Evolutionary conservation across 2,113 vertebrate genomes (phyloP).

Genomic region (Struthio camelus): DNA sequence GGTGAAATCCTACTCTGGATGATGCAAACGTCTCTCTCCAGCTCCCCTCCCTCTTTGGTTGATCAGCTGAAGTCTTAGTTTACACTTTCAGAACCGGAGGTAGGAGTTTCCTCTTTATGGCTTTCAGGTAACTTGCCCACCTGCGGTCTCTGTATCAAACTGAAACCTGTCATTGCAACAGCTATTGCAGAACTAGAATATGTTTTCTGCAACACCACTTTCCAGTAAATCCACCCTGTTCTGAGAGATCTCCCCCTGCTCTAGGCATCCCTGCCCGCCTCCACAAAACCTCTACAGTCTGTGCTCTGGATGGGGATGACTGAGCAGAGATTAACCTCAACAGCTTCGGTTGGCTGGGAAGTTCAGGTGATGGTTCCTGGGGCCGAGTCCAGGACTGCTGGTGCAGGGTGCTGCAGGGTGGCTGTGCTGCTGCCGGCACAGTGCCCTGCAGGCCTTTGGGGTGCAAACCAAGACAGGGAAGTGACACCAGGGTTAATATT

Average conservation of each 20-base stretch:
- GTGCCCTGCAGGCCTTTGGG: fast-evolving
- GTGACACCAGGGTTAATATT: slow-evolving; percentile 49
- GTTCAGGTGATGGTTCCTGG: fast-evolving
- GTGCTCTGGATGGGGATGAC: not conserved
- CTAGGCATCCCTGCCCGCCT: not conserved
- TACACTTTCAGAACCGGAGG: not conserved
- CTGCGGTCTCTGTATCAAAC: slow-evolving; percentile 6
- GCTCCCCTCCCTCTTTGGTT: not conserved
- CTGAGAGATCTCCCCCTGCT: not conserved
- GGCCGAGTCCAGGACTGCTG: fast-evolving
- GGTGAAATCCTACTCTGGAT: slow-evolving; percentile 23
- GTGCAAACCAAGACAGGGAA: fast-evolving
- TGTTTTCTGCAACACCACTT: not conserved
- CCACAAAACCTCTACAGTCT: not conserved
- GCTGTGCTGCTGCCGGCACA: not conserved
- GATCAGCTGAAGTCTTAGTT: not conserved
- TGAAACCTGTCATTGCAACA: not conserved
- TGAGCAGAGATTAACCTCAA: slow-evolving; percentile 40
- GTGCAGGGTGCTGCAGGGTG: not conserved
- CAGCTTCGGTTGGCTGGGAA: not conserved
- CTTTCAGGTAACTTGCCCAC: slow-evolving; percentile 63
- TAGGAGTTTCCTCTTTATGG: slow-evolving; percentile 50
- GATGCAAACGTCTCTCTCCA: not conserved
- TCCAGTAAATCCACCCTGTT: not conserved
- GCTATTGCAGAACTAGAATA: not conserved